Percentiles rank a stretch among this genome's conserved stretches.
Conservation (phyloP, 2,888 invertebrate genomes). For the Chrysodeixis includens region DNA sequence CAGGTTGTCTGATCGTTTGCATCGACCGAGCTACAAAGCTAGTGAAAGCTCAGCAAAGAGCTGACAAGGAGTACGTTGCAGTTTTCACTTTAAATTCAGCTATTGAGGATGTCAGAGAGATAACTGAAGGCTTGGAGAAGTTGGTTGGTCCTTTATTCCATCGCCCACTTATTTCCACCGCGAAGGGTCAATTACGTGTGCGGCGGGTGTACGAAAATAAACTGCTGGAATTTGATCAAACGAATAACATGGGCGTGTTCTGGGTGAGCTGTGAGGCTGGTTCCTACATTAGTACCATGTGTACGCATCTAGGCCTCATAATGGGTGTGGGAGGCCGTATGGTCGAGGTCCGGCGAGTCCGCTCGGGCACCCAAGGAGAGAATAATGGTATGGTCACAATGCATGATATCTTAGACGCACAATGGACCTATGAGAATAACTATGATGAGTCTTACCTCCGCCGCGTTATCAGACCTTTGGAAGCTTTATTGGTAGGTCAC, state of each 20-base stretch:
- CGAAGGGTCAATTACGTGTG: constrained; percentile 98
- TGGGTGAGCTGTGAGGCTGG: constrained; percentile 99
- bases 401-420: constrained; percentile 99
- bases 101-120: constrained; percentile 93
- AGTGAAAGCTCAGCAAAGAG: constrained; percentile 99
- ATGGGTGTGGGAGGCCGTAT: constrained; percentile 99
- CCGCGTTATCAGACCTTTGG: constrained; percentile 97
- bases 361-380: constrained; percentile 96
- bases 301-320: constrained; percentile 98
- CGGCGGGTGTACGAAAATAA: constrained; percentile 98
- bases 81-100: constrained; percentile 98
- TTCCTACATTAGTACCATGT: constrained; percentile 99
- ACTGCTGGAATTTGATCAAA: constrained; percentile 95
- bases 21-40: constrained; percentile 98
- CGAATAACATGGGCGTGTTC: constrained; percentile 96
- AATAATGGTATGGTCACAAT: constrained; percentile 97
- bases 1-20: constrained; percentile 98
- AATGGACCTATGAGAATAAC: constrained; percentile 98
- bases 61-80: constrained; percentile 99
- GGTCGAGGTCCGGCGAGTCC: constrained; percentile 97
- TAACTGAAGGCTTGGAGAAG: constrained; percentile 94
- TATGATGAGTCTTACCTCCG: constrained; percentile 98
- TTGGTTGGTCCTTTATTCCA: constrained; percentile 99
- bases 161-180: constrained; percentile 99
- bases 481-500: constrained; percentile 96